Conservation (phyloP, 1,140 invertebrate genomes). For the Orussus abietinus region DNA sequence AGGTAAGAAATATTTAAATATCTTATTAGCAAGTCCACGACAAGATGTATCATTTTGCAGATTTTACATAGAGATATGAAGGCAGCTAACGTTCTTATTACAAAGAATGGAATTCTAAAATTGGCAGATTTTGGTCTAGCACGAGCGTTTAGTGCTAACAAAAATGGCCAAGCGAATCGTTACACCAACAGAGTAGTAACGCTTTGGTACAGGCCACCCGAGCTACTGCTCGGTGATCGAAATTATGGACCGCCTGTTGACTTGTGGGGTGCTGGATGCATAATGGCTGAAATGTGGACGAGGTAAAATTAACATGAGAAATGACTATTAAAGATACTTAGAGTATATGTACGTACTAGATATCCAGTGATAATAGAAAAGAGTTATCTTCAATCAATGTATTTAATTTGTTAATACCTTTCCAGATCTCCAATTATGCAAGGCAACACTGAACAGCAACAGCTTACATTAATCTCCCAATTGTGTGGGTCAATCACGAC, state of each 20-base stretch:
- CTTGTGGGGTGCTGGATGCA: slow-evolving; percentile 97
- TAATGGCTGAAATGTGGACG: slow-evolving; percentile 99
- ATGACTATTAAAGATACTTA: too few species aligned
- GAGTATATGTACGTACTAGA: too few species aligned
- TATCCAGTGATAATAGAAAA: too few species aligned
- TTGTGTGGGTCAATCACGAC: slow-evolving; percentile 94
- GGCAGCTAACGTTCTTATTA: slow-evolving; percentile 97
- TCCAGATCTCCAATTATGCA: slow-evolving; percentile 73
- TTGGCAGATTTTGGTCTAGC: slow-evolving; percentile 92
- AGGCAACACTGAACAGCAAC: slow-evolving; percentile 94
- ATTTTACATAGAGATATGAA: slow-evolving; percentile 97
- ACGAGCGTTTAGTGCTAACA: slow-evolving; percentile 85
- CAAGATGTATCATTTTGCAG: slow-evolving; percentile 43
- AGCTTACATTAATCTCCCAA: slow-evolving; percentile 91
- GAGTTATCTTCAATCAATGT: too few species aligned
- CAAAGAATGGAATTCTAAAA: slow-evolving; percentile 92
- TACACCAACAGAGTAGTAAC: slow-evolving; percentile 98
- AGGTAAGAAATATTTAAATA: slow-evolving; percentile 54
- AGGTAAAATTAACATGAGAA: slow-evolving; percentile 45
- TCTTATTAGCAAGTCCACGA: too few species aligned
- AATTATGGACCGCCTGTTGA: slow-evolving; percentile 97
- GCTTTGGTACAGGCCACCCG: slow-evolving; percentile 95
- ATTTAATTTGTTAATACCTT: slow-evolving; percentile 1
- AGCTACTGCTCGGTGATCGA: slow-evolving; percentile 83
- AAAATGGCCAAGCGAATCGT: slow-evolving; percentile 80